A percentile compares a stretch with the other conserved stretches of the same genome.
These are phyloP conservation scores for Notamacropus eugenii DNA, from an alignment of 2,797 vertebrate genomes.

Conservation along the genomic window DNA sequence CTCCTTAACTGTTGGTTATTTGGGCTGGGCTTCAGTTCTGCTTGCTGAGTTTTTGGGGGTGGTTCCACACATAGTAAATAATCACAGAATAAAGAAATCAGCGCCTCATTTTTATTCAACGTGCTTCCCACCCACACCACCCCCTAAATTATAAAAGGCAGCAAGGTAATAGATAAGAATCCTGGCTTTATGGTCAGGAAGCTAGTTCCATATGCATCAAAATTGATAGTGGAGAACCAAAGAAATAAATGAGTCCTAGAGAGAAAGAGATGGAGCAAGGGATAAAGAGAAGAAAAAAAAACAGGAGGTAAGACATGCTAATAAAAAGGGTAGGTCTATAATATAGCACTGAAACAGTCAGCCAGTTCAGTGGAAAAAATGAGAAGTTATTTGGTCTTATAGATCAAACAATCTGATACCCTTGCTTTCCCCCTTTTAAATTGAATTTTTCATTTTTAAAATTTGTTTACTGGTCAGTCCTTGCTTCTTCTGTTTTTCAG, in stretches of 20 bases:
- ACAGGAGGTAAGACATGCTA: not conserved
- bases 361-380: not conserved
- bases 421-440: not conserved
- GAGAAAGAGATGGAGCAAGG: too few species aligned
- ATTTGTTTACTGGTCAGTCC: not conserved
- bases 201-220: not conserved
- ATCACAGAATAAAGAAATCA: not conserved
- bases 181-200: not conserved
- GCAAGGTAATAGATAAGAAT: not conserved
- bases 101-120: constrained; percentile 8
- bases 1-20: not conserved
- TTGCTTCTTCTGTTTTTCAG: not conserved
- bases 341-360: not conserved
- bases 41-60: constrained; percentile 31
- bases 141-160: not conserved
- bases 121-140: not conserved
- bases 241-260: not conserved
- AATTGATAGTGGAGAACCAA: constrained; percentile 29
- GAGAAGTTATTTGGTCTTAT: not conserved
- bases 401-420: not conserved
- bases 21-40: constrained; percentile 7
- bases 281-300: not conserved
- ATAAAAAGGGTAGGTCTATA: not conserved
- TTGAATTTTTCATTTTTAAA: not conserved
- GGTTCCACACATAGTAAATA: not conserved